A percentile compares a stretch with the other conserved stretches of the same genome.
These are phyloP conservation scores for Nemopilema nomurai DNA, from an alignment of 30 jellyfish, hydroid and myxozoan genomes.

Conservation along the genomic window DNA sequence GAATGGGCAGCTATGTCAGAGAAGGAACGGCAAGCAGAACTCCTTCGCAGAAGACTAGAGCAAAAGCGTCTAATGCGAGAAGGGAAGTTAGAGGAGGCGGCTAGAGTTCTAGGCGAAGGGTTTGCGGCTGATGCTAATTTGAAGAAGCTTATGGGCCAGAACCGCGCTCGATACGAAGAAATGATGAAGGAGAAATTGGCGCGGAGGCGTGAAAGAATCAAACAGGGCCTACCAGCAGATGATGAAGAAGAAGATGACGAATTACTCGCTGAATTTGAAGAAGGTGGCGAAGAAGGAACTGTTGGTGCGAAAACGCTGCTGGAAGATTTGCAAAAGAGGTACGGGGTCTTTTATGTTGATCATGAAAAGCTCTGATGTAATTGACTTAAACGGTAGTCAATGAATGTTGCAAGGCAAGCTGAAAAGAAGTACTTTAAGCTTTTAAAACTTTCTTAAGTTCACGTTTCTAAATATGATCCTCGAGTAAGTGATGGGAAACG, in stretches of 20 bases:
- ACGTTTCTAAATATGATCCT: no score
- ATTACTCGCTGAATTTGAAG: conserved; percentile 59
- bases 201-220: conserved; percentile 63
- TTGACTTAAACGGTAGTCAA: no score
- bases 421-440: no score
- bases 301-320: conserved; percentile 71
- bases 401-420: no score
- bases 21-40: conserved; percentile 85
- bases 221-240: conserved; percentile 78
- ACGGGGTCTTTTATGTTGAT: background rate
- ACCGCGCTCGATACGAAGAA: conserved; percentile 85
- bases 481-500: no score
- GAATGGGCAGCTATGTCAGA: conserved; percentile 93
- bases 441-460: no score
- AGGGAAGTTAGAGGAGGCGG: conserved; percentile 97
- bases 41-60: conserved; percentile 79
- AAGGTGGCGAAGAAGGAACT: conserved; percentile 49
- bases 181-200: conserved; percentile 80
- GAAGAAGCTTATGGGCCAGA: conserved; percentile 93
- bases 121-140: conserved; percentile 83
- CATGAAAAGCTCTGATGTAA: no score
- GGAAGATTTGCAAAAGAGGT: conserved; percentile 89
- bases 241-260: conserved; percentile 65
- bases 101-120: conserved; percentile 93
- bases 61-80: conserved; percentile 82